A percentile compares a stretch with the other conserved stretches of the same genome.
These are phyloP conservation scores for Palythoa heliodiscus DNA, from an alignment of 92 coral and sea anemone species.

Conservation along the genomic window DNA sequence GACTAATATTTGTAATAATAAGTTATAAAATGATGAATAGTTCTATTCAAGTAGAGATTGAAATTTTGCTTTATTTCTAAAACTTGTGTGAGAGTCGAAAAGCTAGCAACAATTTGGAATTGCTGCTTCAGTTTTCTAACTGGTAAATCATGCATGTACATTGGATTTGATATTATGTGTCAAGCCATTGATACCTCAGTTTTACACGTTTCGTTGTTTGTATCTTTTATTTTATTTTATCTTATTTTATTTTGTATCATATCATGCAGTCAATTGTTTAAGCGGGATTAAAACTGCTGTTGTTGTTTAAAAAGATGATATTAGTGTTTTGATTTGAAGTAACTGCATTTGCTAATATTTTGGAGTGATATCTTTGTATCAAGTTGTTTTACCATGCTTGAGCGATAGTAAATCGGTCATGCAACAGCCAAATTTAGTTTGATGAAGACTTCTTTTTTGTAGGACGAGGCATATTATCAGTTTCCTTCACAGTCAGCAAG, in stretches of 20 bases:
- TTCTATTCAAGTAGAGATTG: slow-evolving; percentile 21
- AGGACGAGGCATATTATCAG: neutral
- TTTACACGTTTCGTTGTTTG: neutral
- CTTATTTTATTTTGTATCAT: no score
- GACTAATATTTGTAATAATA: slow-evolving; percentile 22
- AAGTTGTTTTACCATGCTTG: no score
- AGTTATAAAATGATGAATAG: slow-evolving; percentile 33
- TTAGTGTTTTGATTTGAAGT: no score
- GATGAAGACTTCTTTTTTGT: no score
- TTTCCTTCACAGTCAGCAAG: neutral
- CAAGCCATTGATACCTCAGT: neutral
- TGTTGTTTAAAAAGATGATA: neutral
- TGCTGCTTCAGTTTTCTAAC: neutral
- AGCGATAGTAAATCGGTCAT: no score
- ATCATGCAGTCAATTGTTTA: slow-evolving; percentile 5
- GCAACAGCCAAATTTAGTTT: no score
- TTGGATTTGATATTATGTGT: neutral
- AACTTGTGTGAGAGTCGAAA: neutral
- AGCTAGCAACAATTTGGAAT: neutral
- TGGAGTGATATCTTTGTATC: no score
- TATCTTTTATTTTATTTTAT: no score
- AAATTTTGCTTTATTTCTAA: slow-evolving; percentile 20
- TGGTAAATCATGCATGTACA: neutral
- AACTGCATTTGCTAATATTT: no score
- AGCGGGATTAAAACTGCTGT: neutral